Percentiles rank a stretch among this genome's conserved stretches.
phyloP scores from a whole-genome alignment of 2,113 vertebrate species.

The Oreochromis tanganicae region DNA sequence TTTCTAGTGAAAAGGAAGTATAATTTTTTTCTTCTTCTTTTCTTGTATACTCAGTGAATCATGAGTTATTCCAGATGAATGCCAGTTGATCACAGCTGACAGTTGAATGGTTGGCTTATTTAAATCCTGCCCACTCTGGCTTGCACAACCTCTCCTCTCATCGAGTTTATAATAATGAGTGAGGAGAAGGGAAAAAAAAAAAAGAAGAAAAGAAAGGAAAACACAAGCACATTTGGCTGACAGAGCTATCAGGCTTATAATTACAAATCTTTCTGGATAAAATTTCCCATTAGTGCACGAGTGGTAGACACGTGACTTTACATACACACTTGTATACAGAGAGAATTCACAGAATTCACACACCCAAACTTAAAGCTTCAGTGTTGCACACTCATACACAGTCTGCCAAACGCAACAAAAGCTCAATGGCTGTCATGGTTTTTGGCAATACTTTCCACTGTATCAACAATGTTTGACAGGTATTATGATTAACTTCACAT shows the following conservation, averaged over 20 bases:
- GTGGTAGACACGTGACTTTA: conserved; percentile 39
- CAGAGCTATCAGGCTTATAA: neutral
- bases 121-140: neutral
- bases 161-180: neutral
- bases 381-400: neutral
- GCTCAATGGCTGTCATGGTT: conserved; percentile 34
- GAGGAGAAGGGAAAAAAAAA: neutral
- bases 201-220: neutral
- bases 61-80: conserved; percentile 30
- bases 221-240: neutral
- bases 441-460: neutral
- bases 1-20: conserved; percentile 11
- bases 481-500: neutral
- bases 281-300: neutral
- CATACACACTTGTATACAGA: neutral
- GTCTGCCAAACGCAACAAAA: conserved; percentile 40
- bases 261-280: neutral
- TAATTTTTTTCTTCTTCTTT: conserved; percentile 37
- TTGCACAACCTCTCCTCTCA: conserved; percentile 9
- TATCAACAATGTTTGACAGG: conserved; percentile 40
- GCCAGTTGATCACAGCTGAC: conserved; percentile 54
- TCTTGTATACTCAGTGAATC: conserved; percentile 43
- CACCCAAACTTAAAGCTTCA: conserved; percentile 22
- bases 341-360: conserved; percentile 18
- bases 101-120: conserved; percentile 55